These are phyloP conservation scores for Alitta virens DNA, from an alignment of 2,888 invertebrate species.

Conservation along the genomic window DNA sequence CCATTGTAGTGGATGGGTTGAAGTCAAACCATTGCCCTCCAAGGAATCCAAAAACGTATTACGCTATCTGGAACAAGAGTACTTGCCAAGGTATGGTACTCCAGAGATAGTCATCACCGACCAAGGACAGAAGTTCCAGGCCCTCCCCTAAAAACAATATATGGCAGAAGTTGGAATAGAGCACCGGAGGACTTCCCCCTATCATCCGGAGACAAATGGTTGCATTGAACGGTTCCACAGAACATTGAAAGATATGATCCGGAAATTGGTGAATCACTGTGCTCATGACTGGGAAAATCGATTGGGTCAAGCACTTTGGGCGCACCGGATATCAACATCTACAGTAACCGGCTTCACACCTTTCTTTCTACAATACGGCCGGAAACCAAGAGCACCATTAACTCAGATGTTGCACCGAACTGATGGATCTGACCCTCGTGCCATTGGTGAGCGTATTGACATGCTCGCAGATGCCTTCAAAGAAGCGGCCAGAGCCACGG, in stretches of 20 bases:
- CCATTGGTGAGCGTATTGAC: constrained; percentile 3
- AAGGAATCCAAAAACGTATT: background rate
- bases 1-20: constrained; percentile 9
- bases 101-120: constrained; percentile 3
- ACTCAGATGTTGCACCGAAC: background rate
- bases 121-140: background rate
- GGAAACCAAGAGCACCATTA: background rate
- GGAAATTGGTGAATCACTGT: background rate
- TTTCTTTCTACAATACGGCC: constrained; percentile 3
- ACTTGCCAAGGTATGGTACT: constrained; percentile 1
- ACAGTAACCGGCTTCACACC: constrained; percentile 4
- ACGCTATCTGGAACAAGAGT: background rate
- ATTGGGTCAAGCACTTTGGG: background rate
- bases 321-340: background rate
- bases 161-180: background rate
- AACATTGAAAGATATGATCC: constrained; percentile 3
- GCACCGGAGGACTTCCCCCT: background rate
- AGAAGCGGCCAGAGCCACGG: constrained; percentile 2
- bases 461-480: background rate
- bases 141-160: background rate
- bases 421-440: constrained; percentile 1
- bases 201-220: constrained; percentile 11
- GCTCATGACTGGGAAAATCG: constrained; percentile 3
- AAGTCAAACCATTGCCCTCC: constrained; percentile 5
- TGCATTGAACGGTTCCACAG: background rate